These are phyloP conservation scores for Nothoprocta perdicaria DNA, from an alignment of 2,113 vertebrate genomes.

Conservation along the genomic window DNA sequence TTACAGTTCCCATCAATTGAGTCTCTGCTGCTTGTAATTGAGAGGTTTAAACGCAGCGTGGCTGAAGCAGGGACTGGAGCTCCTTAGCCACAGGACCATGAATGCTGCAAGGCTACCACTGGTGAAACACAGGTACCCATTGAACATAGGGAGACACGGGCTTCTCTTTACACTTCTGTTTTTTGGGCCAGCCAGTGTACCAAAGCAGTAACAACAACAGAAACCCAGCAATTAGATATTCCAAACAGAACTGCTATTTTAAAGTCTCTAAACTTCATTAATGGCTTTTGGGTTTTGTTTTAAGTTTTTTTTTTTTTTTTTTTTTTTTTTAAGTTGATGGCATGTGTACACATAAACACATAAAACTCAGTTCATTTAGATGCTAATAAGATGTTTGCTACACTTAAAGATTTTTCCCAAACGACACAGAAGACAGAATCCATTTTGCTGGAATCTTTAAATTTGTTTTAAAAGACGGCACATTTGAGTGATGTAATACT, in stretches of 20 bases:
- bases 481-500: background rate
- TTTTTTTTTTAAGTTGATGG: background rate
- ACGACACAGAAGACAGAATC: background rate
- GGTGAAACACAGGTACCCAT: constrained; percentile 26
- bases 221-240: constrained; percentile 14
- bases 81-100: background rate
- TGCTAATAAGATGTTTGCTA: background rate
- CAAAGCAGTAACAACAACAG: background rate
- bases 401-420: background rate
- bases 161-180: background rate
- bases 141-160: background rate
- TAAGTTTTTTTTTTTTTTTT: no score
- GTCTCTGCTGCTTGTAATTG: background rate
- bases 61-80: background rate
- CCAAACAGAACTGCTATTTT: constrained; percentile 39
- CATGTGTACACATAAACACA: background rate
- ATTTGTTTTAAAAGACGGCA: background rate
- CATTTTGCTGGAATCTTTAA: background rate
- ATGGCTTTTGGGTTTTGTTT: background rate
- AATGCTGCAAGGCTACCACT: background rate
- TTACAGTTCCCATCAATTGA: accelerated
- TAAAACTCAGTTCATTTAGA: constrained; percentile 1
- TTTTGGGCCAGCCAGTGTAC: background rate
- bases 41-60: background rate
- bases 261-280: constrained; percentile 31